Percentiles rank a stretch among this genome's conserved stretches.
Conservation (phyloP, 2,113 vertebrate genomes). For the Mastomys natalensis region DNA sequence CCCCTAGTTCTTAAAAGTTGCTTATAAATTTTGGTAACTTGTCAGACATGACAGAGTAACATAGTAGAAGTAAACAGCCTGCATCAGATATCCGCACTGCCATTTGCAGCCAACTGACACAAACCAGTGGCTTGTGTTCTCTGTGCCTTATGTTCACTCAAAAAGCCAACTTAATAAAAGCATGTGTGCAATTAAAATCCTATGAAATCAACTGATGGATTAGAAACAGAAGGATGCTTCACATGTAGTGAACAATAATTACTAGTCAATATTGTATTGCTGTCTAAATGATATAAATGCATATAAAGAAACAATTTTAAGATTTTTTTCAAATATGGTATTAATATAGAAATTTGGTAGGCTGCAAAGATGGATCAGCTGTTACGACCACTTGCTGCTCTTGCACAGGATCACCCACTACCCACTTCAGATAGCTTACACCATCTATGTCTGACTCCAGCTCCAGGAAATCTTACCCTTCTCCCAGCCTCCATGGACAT, state of each 20-base stretch:
- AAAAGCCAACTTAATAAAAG: background rate
- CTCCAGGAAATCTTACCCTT: background rate
- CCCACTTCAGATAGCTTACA: background rate
- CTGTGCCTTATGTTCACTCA: background rate
- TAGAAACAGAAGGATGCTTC: slow-evolving; percentile 46
- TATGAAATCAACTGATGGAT: background rate
- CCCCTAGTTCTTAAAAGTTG: background rate
- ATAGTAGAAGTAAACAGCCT: background rate
- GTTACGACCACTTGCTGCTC: background rate
- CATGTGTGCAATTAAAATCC: background rate
- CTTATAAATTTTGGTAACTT: background rate
- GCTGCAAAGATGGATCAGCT: background rate
- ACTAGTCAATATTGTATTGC: background rate
- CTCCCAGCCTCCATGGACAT: background rate
- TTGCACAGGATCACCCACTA: background rate
- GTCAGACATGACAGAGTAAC: background rate
- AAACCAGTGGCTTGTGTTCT: background rate
- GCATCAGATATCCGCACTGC: background rate
- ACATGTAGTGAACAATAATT: background rate
- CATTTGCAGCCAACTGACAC: background rate
- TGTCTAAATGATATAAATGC: slow-evolving; percentile 44
- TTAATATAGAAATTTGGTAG: slow-evolving; percentile 4
- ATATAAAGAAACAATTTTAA: slow-evolving; percentile 26
- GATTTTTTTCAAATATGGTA: slow-evolving; percentile 44
- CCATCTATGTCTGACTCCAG: background rate